phyloP scores from a whole-genome alignment of 2,888 invertebrate genomes.

The Heliconius charithonia region DNA sequence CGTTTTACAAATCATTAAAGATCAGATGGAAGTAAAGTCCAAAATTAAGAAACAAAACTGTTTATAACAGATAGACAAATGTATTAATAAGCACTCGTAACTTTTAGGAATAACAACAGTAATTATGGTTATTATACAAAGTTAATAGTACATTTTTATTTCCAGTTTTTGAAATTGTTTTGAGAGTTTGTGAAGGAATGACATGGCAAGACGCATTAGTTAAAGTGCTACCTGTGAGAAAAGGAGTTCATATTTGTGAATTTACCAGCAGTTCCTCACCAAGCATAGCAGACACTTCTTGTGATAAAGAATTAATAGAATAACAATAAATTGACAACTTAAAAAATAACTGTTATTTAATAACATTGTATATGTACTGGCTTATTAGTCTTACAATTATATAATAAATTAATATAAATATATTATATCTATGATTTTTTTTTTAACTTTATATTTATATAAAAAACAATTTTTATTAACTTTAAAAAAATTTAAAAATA shows the following conservation, averaged over 20 bases:
- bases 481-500: too few species aligned
- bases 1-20: background rate
- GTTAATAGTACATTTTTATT: conserved; percentile 51
- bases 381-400: conserved; percentile 7
- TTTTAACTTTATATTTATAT: too few species aligned
- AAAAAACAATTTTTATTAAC: background rate
- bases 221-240: conserved; percentile 89
- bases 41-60: background rate
- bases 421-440: background rate
- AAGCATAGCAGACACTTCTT: conserved; percentile 56
- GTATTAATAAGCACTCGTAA: too few species aligned
- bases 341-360: background rate
- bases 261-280: conserved; percentile 59
- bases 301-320: conserved; percentile 54
- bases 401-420: conserved; percentile 14
- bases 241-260: conserved; percentile 85
- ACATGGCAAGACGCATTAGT: conserved; percentile 92
- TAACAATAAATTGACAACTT: conserved; percentile 2
- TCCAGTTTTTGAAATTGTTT: conserved; percentile 92
- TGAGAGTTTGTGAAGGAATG: conserved; percentile 89
- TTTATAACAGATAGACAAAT: too few species aligned
- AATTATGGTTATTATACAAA: background rate
- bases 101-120: background rate
- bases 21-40: background rate
- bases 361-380: background rate